Conservation (phyloP, 1,140 invertebrate genomes). For the Agraylea sexmaculata region DNA sequence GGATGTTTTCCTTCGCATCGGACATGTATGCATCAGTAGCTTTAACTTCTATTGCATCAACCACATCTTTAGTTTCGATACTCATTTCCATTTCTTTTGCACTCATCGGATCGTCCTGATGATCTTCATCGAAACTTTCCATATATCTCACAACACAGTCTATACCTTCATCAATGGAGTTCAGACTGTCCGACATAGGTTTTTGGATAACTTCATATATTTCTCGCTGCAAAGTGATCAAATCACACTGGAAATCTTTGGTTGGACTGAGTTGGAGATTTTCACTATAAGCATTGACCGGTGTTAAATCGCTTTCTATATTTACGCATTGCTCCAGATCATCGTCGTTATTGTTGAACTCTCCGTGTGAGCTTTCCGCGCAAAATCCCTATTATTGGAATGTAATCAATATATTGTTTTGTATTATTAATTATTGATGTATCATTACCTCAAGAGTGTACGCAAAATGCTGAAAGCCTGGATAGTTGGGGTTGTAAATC, state of each 20-base stretch:
- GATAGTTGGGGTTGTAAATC: slow-evolving; percentile 69
- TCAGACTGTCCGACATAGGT: slow-evolving; percentile 35
- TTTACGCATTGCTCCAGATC: too few species aligned
- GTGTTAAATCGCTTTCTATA: too few species aligned
- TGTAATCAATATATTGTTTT: background rate
- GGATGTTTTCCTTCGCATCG: slow-evolving; percentile 12
- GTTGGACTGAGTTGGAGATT: too few species aligned
- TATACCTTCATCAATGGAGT: background rate
- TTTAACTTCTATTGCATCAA: background rate
- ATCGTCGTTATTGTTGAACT: too few species aligned
- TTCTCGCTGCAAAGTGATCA: slow-evolving; percentile 36
- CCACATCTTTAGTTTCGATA: background rate
- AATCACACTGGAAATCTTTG: slow-evolving; percentile 34
- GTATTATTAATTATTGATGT: background rate
- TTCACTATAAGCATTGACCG: too few species aligned
- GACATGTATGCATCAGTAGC: slow-evolving; percentile 18
- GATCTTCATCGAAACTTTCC: background rate
- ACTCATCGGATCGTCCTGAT: background rate
- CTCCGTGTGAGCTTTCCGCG: too few species aligned
- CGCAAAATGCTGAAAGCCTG: slow-evolving; percentile 53
- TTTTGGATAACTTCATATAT: slow-evolving; percentile 37
- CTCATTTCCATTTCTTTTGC: background rate
- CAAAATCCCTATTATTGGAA: too few species aligned
- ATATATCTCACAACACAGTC: background rate
- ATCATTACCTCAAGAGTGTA: slow-evolving; percentile 39